Conservation (phyloP, 2,888 invertebrate genomes). For the Anaspis maculata region DNA sequence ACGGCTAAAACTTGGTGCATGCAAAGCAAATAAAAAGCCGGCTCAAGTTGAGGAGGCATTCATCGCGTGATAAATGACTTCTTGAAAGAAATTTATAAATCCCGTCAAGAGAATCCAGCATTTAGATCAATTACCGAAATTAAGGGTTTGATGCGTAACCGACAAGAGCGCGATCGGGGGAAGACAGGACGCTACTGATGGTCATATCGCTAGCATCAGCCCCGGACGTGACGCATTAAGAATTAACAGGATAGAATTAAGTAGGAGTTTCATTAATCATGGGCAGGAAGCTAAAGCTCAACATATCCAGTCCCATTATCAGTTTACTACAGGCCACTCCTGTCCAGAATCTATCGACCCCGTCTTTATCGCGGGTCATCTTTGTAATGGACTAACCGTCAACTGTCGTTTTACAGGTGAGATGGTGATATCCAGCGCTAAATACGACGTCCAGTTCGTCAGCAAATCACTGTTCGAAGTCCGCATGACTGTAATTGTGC, state of each 20-base stretch:
- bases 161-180: constrained; percentile 10
- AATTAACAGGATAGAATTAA: constrained; percentile 40
- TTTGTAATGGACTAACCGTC: constrained; percentile 20
- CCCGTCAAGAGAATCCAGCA: constrained; percentile 29
- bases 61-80: constrained; percentile 27
- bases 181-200: too few relatives aligned
- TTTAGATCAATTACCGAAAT: constrained; percentile 31
- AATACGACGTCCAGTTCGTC: constrained; percentile 67
- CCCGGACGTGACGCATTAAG: constrained; percentile 37
- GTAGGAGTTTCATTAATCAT: constrained; percentile 39
- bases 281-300: constrained; percentile 31
- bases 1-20: constrained; percentile 7
- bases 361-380: constrained; percentile 21
- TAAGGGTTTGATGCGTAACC: constrained; percentile 22
- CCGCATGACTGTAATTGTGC: constrained; percentile 71
- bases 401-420: constrained; percentile 50
- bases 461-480: constrained; percentile 71
- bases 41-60: constrained; percentile 16
- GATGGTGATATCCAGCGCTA: constrained; percentile 75
- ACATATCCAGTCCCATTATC: constrained; percentile 31
- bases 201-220: constrained; percentile 25
- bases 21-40: constrained; percentile 17
- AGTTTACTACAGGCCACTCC: constrained; percentile 34
- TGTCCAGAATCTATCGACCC: constrained; percentile 25
- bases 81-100: constrained; percentile 30